Conservation (phyloP, 2,888 invertebrate genomes). For the Apodemia duryi region DNA sequence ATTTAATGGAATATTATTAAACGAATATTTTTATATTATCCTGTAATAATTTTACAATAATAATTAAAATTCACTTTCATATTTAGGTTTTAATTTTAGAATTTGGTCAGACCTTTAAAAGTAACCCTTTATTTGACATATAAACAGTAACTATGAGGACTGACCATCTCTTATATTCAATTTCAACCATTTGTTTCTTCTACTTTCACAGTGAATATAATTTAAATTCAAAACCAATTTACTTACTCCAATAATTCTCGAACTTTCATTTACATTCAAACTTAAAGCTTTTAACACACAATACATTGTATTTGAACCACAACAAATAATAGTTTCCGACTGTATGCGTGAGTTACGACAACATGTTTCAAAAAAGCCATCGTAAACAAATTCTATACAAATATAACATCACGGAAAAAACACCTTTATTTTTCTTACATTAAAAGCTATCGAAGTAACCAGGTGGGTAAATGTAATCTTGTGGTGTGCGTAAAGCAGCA, state of each 20-base stretch:
- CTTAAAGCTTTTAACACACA: constrained; percentile 56
- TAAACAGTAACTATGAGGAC: background rate
- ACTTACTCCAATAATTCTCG: constrained; percentile 42
- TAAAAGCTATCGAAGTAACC: constrained; percentile 25
- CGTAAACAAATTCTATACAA: background rate
- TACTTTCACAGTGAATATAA: background rate
- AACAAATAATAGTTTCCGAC: constrained; percentile 73
- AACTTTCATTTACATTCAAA: constrained; percentile 49
- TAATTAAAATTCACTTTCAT: no score
- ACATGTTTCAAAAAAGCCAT: constrained; percentile 52
- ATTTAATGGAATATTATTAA: no score
- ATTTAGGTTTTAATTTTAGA: no score
- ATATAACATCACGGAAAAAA: constrained; percentile 21
- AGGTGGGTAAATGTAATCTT: constrained; percentile 27
- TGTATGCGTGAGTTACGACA: constrained; percentile 66
- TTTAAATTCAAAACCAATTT: constrained; percentile 36
- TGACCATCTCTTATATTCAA: background rate
- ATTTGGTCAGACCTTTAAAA: no score
- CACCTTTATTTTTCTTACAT: constrained; percentile 21
- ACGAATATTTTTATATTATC: no score
- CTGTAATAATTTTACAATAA: no score
- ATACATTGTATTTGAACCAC: constrained; percentile 69
- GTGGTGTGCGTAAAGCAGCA: constrained; percentile 50
- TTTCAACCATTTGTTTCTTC: background rate
- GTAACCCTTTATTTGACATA: no score